phyloP scores from a whole-genome alignment of 2,888 invertebrate genomes.

The Tenthredo livida region DNA sequence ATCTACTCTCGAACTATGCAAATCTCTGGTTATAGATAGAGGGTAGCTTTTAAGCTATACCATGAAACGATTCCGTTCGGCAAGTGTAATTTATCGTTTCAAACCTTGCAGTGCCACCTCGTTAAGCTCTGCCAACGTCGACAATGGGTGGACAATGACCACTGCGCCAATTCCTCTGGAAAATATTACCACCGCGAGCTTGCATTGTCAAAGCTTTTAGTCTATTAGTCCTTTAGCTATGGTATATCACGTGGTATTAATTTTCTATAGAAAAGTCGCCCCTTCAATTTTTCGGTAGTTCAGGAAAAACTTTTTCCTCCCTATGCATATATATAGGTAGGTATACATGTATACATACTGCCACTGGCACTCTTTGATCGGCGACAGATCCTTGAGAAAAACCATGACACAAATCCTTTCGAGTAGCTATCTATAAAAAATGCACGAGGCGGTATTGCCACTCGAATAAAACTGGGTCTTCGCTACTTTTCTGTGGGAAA shows the following conservation, averaged over 20 bases:
- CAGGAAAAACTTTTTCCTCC: not conserved
- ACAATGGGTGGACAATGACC: slow-evolving; percentile 43
- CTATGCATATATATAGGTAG: too few species aligned
- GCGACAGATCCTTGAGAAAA: slow-evolving; percentile 2
- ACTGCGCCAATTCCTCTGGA: slow-evolving; percentile 19
- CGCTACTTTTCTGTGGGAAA: not conserved
- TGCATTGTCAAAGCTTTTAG: slow-evolving; percentile 48
- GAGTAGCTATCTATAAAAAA: slow-evolving; percentile 14
- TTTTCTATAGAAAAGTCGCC: not conserved
- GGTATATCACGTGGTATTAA: not conserved
- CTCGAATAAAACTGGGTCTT: slow-evolving; percentile 3
- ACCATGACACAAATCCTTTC: slow-evolving; percentile 22
- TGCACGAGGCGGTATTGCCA: slow-evolving; percentile 8
- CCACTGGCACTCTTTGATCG: not conserved
- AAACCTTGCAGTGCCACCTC: slow-evolving; percentile 1
- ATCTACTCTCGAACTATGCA: slow-evolving; percentile 16
- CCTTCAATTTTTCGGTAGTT: not conserved
- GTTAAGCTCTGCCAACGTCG: slow-evolving; percentile 40
- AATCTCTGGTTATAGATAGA: slow-evolving; percentile 26
- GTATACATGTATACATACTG: too few species aligned
- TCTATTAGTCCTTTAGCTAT: slow-evolving; percentile 18
- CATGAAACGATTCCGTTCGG: slow-evolving; percentile 46
- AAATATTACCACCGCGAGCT: slow-evolving; percentile 41
- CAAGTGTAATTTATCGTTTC: slow-evolving; percentile 43
- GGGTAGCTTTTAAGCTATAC: slow-evolving; percentile 32